Conservation (phyloP, 1,140 invertebrate species). For the Drosophila takahashii region DNA sequence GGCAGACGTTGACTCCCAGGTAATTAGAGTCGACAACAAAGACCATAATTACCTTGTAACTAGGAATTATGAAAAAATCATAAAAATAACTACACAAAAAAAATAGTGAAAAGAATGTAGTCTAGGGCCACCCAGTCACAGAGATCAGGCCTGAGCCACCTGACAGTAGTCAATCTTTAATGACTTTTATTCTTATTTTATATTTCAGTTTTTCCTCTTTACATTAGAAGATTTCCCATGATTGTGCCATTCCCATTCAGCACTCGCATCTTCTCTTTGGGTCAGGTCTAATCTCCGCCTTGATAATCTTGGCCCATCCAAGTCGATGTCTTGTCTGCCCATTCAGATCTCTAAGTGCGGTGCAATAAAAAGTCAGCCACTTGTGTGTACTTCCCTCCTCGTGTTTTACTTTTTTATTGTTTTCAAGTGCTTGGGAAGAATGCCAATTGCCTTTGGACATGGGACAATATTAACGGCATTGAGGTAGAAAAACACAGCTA, state of each 20-base stretch:
- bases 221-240: conserved; percentile 77
- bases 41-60: conserved; percentile 71
- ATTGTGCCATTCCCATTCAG: conserved; percentile 60
- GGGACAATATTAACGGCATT: conserved; percentile 22
- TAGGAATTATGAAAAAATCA: conserved; percentile 69
- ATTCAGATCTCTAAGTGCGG: conserved; percentile 24
- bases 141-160: conserved; percentile 41
- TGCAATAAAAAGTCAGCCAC: conserved; percentile 40
- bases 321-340: conserved; percentile 30
- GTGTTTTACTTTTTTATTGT: conserved; percentile 18
- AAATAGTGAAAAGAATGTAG: conserved; percentile 45
- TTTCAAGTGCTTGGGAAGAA: conserved; percentile 34
- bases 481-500: conserved; percentile 21
- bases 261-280: conserved; percentile 38
- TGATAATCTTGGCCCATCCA: conserved; percentile 60
- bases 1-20: conserved; percentile 60
- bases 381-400: conserved; percentile 7
- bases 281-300: conserved; percentile 58
- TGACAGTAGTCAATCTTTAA: conserved; percentile 76
- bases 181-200: conserved; percentile 64
- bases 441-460: conserved; percentile 23
- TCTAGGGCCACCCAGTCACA: conserved; percentile 59
- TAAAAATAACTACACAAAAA: conserved; percentile 34
- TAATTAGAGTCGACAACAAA: conserved; percentile 76
- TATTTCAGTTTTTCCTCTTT: conserved; percentile 15